phyloP scores from a whole-genome alignment of 2,113 vertebrate species.

The human region DNA sequence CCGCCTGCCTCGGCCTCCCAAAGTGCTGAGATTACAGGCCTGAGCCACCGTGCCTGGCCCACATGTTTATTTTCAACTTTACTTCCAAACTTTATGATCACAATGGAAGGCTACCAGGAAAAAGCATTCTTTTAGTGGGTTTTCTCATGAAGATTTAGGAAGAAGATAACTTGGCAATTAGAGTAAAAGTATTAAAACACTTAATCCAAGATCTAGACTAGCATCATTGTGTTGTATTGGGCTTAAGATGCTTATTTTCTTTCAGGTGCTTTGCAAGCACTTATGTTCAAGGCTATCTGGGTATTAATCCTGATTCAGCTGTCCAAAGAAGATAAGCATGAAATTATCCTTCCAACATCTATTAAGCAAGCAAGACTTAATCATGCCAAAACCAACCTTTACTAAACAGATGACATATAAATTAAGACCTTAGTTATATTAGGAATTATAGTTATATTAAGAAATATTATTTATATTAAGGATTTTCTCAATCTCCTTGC shows the following conservation, averaged over 20 bases:
- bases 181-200: background rate
- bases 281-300: background rate
- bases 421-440: background rate
- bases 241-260: background rate
- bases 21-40: too few species aligned
- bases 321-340: background rate
- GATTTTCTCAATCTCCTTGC: background rate
- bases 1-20: too few species aligned
- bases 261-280: background rate
- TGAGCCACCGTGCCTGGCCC: too few species aligned
- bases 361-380: background rate
- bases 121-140: background rate
- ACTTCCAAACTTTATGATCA: background rate
- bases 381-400: background rate
- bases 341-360: background rate
- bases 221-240: background rate
- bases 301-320: background rate
- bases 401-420: background rate
- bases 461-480: background rate
- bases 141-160: background rate
- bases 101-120: background rate
- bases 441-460: background rate
- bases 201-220: background rate
- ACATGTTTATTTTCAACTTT: background rate
- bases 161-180: background rate